phyloP scores from a whole-genome alignment of 2,113 vertebrate genomes.

The Varanus salvator region DNA sequence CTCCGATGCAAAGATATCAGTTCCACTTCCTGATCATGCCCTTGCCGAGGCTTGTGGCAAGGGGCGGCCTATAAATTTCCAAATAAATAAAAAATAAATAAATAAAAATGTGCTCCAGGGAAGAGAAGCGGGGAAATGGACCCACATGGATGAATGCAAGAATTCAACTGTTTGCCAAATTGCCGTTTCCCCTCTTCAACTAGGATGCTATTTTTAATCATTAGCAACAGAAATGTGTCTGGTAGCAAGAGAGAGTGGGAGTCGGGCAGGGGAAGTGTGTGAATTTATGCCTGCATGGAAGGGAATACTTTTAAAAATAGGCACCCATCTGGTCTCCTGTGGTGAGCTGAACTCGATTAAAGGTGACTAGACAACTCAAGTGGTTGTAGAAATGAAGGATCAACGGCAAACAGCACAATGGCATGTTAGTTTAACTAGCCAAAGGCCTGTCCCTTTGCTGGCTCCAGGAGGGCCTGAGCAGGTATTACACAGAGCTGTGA shows the following conservation, averaged over 20 bases:
- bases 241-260: neutral
- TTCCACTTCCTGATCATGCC: neutral
- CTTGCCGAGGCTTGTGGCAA: too few relatives aligned
- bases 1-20: too few relatives aligned
- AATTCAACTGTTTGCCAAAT: neutral
- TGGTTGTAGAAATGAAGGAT: neutral
- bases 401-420: neutral
- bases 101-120: neutral
- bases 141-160: neutral
- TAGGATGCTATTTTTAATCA: conserved; percentile 18
- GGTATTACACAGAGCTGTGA: neutral
- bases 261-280: too few relatives aligned
- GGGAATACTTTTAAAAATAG: neutral
- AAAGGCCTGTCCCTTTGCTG: neutral
- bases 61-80: too few relatives aligned
- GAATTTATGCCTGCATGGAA: neutral
- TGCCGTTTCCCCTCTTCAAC: neutral
- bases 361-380: neutral
- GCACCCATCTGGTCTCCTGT: neutral
- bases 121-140: neutral
- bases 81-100: too few relatives aligned
- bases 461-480: rapidly evolving
- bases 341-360: neutral
- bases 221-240: neutral
- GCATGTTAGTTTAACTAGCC: neutral